Base-by-base conservation (phyloP, 2,113 vertebrate genomes). In the Cranoglanis bouderius region DNA sequence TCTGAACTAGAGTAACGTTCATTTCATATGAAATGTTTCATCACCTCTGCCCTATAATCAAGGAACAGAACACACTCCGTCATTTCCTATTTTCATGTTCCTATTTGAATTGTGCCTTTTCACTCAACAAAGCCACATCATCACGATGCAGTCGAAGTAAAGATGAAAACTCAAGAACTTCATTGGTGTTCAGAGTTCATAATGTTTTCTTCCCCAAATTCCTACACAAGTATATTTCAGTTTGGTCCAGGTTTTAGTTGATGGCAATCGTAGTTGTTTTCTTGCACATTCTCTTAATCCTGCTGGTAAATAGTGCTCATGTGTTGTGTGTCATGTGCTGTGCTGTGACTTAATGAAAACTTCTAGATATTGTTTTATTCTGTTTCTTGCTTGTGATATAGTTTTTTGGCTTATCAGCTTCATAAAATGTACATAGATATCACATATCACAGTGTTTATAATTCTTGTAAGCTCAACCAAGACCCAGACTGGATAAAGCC, bases 91-190 rank as follows among this genome's bases (percentile, higher is more conserved):
- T 89, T 85, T 92, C 70, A 12, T 84, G 87, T 85, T 85, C 77
- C 80, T 89, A 40, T 91, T 90, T 91, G 70, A 83, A 70, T 89
- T 92, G 95, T 94, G 92, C 90, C 93, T 93, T 82, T 95, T 95
- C 92, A 46, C 65, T 67, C 87, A 88, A 92, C 93, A 93, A 92
- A 95, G 93, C 93, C 93, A 90, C 88, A 85, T 94, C 86, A 90
- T 92, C 92, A 89, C 89, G 93, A 92, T 93, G 92, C 93, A 94
- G 94, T 94, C 92, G 35, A 38, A 82, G 80, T 26, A 61, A 82
- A 35, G 13, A 55, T 55, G 51, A 57, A 82, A 82, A 57, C 3
- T 35, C 19, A 6, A 82, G 6, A 61, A 61, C 35, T 43, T 61
- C 10, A 26, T 14, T 13, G 4, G 19, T 21, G 80, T 88, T 90